Evolutionary conservation across 2,888 invertebrate species (phyloP).

Genomic region (Eurois occulta): DNA sequence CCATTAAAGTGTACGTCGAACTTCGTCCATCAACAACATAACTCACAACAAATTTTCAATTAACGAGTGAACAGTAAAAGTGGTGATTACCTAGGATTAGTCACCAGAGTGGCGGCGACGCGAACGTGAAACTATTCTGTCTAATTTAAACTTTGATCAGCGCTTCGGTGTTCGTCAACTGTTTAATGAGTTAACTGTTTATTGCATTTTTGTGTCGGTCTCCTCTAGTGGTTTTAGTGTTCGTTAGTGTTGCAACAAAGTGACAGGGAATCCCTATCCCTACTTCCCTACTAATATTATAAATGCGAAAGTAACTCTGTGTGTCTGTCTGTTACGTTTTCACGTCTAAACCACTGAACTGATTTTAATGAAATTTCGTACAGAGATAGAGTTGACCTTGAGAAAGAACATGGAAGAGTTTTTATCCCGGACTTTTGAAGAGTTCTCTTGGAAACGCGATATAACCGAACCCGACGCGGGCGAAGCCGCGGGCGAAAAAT

Average conservation of each 20-base stretch:
- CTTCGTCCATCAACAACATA: constrained; percentile 47
- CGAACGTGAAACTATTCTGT: constrained; percentile 63
- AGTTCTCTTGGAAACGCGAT: too few species aligned
- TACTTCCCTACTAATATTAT: too few species aligned
- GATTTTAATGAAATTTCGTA: too few species aligned
- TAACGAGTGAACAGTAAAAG: constrained; percentile 49
- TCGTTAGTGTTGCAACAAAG: neutral
- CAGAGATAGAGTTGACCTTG: too few species aligned
- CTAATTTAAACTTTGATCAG: constrained; percentile 68
- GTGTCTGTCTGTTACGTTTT: too few species aligned
- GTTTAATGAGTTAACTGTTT: constrained; percentile 59
- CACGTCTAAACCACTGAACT: too few species aligned
- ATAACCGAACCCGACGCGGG: too few species aligned
- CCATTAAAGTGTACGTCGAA: constrained; percentile 33
- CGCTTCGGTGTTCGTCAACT: constrained; percentile 52
- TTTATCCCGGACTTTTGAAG: too few species aligned
- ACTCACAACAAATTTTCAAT: constrained; percentile 65
- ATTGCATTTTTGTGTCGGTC: constrained; percentile 51
- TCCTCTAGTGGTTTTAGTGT: constrained; percentile 4
- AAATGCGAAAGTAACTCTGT: too few species aligned
- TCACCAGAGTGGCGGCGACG: constrained; percentile 43
- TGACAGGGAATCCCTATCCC: too few species aligned
- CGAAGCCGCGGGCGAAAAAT: too few species aligned
- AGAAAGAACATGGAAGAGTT: too few species aligned
- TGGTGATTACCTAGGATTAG: constrained; percentile 63